A percentile compares a stretch with the other conserved stretches of the same genome.
Evolutionary conservation across 1,140 invertebrate species (phyloP).

Genomic region (Calliopsis andreniformis): DNA sequence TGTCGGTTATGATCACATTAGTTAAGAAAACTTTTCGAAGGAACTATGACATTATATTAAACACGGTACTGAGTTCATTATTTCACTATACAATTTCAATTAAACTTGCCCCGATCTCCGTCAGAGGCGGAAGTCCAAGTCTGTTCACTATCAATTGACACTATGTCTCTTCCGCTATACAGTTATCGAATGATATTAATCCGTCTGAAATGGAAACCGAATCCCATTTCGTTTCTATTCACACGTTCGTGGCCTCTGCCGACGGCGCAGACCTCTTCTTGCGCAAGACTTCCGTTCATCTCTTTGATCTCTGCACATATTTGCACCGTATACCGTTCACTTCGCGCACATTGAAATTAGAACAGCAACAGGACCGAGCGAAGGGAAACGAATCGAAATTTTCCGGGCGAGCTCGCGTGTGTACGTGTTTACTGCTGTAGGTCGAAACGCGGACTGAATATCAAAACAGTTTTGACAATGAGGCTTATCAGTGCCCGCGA

Average conservation of each 20-base stretch:
- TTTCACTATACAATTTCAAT: slow-evolving; percentile 27
- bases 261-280: too few relatives aligned
- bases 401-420: too few relatives aligned
- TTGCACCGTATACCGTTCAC: background rate
- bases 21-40: slow-evolving; percentile 17
- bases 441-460: too few relatives aligned
- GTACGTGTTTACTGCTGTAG: too few relatives aligned
- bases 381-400: too few relatives aligned
- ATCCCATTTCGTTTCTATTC: background rate
- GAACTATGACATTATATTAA: slow-evolving; percentile 20
- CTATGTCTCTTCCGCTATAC: background rate
- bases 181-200: background rate
- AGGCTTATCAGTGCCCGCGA: too few relatives aligned
- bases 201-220: background rate
- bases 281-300: background rate
- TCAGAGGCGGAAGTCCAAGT: background rate
- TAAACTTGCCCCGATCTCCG: background rate
- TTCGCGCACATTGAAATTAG: slow-evolving; percentile 4
- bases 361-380: background rate
- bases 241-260: background rate
- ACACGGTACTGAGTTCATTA: slow-evolving; percentile 22
- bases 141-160: background rate
- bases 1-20: slow-evolving; percentile 32
- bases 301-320: background rate
- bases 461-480: too few relatives aligned